Evolutionary conservation across 1,140 invertebrate species (phyloP), one percentile per base, ranked within the genome.

Genomic region (Camponotus pennsylvanicus): DNA sequence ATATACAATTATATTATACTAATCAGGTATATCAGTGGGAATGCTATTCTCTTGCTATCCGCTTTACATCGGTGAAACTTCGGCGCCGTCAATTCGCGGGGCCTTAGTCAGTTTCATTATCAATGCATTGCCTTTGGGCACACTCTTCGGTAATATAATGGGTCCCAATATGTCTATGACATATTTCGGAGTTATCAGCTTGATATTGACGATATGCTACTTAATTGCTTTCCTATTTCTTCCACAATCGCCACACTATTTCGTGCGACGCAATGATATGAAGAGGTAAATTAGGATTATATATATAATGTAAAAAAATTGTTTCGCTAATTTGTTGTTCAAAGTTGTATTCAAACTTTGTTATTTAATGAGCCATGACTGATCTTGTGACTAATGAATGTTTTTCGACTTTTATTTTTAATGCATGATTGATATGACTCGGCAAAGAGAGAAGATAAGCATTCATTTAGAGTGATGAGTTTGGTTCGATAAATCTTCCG

Each of bases 211-310:
- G 2, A 92, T 96, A 1, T 89, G 96, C 6, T 96, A 96, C 85
- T 92, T 97, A 2, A 85, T 96, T 6, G 95, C 96, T 1, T 97
- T 97, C 92, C 95, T 95, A 55, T 96, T 96, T 69, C 96, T 98
- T 93, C 97, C 97, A 0, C 97, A 98, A 92, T 97, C 97, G 18
- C 97, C 97, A 0, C 96, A 97, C 86, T 97, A 96, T 92, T 95
- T 96, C 49, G 92, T 97, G 1, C 96, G 95, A 66, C 95, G 95
- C 21, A 95, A 96, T 21, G 95, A 96, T 75, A 96, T 97, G 92
- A 95, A 96, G 34, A 95, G 49, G 77, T 80, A 15, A 55, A 32
- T 55, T 21, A 21, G 21, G 21, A 21, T 21, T 69, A 5, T 69
- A 40, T 67, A 21, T 40, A 69, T 15, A 49, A 67, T 49, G 13